Conservation (phyloP, 1,140 invertebrate species). For the Lordiphosa stackelbergi region DNA sequence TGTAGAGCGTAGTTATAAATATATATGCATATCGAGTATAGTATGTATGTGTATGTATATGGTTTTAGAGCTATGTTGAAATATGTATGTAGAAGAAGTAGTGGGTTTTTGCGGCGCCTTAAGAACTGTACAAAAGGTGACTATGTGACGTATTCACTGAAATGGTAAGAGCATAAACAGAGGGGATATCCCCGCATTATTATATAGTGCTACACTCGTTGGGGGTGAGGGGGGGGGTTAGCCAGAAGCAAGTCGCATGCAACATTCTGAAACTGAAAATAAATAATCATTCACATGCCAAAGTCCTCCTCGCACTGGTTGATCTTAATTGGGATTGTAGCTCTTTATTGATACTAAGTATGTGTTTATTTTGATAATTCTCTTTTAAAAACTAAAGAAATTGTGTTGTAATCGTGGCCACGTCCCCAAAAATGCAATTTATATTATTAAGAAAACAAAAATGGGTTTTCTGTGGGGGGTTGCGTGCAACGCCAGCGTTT, state of each 20-base stretch:
- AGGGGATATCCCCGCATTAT: constrained; percentile 32
- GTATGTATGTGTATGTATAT: constrained; percentile 33
- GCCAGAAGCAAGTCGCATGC: background rate
- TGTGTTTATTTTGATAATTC: constrained; percentile 27
- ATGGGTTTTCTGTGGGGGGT: constrained; percentile 8
- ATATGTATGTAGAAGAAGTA: constrained; percentile 21
- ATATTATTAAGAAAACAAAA: constrained; percentile 3
- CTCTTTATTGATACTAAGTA: constrained; percentile 44
- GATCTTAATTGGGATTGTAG: constrained; percentile 30
- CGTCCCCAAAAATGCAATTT: constrained; percentile 11
- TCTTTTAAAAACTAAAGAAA: constrained; percentile 33
- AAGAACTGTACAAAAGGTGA: constrained; percentile 52
- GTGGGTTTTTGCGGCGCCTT: constrained; percentile 41
- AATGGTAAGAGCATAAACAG: constrained; percentile 61
- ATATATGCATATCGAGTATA: constrained; percentile 10
- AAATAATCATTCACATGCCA: constrained; percentile 5
- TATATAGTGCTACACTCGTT: constrained; percentile 16
- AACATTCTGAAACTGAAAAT: constrained; percentile 6
- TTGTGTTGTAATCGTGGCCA: constrained; percentile 17
- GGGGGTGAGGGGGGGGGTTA: background rate
- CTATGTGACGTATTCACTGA: constrained; percentile 53
- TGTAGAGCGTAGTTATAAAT: constrained; percentile 1
- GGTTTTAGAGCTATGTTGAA: constrained; percentile 38
- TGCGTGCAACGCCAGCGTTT: constrained; percentile 21
- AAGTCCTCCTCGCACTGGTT: constrained; percentile 3